Evolutionary conservation across 1,140 invertebrate genomes (phyloP).

Genomic region (fruit fly (Drosophila melanogaster)): DNA sequence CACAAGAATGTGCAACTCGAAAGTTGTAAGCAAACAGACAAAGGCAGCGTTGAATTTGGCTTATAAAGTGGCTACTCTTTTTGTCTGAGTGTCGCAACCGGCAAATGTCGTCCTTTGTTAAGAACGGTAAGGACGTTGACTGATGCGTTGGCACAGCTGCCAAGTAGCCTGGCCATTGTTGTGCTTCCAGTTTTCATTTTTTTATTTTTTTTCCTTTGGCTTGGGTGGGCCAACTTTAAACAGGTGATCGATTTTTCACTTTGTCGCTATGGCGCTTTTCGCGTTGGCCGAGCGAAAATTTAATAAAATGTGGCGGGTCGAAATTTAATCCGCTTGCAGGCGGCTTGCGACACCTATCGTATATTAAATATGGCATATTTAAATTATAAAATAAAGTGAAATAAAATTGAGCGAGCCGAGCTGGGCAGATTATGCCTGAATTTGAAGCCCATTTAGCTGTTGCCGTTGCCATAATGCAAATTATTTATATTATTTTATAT

Average conservation of each 20-base stretch:
- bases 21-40: constrained; percentile 70
- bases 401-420: constrained; percentile 23
- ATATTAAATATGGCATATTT: constrained; percentile 51
- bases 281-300: constrained; percentile 29
- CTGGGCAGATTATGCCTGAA: constrained; percentile 37
- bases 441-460: constrained; percentile 45
- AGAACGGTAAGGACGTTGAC: constrained; percentile 72
- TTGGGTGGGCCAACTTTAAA: constrained; percentile 51
- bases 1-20: constrained; percentile 27
- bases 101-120: constrained; percentile 75
- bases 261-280: constrained; percentile 28
- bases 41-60: constrained; percentile 71
- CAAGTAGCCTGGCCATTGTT: constrained; percentile 65
- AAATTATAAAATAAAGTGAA: constrained; percentile 42
- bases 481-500: constrained; percentile 25
- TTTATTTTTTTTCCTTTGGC: background rate
- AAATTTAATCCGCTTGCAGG: constrained; percentile 63
- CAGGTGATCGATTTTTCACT: constrained; percentile 74
- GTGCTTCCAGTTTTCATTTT: constrained; percentile 1
- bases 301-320: constrained; percentile 45
- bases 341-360: constrained; percentile 48
- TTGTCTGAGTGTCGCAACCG: constrained; percentile 41
- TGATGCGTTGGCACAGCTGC: constrained; percentile 80
- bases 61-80: constrained; percentile 67
- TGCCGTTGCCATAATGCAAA: constrained; percentile 19